These are phyloP conservation scores for Sclerurus mexicanus DNA, from an alignment of 2,113 vertebrate genomes.

Conservation along the genomic window DNA sequence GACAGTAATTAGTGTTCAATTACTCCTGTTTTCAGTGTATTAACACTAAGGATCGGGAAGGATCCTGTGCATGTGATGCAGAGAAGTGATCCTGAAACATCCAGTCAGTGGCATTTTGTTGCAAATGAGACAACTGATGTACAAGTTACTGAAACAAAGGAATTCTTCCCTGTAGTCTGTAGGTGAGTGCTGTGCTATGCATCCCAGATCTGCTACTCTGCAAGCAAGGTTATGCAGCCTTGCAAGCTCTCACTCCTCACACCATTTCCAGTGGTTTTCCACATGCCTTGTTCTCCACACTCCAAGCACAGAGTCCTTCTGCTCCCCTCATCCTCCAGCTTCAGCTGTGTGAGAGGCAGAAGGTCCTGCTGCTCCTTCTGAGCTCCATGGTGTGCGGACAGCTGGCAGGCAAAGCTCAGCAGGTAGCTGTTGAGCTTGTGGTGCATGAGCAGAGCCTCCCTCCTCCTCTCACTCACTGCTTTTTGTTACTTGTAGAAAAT, in stretches of 20 bases:
- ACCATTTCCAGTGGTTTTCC: neutral
- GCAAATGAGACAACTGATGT: neutral
- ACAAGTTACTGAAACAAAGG: neutral
- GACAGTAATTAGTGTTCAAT: neutral
- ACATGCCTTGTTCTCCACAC: neutral
- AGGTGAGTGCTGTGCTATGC: neutral
- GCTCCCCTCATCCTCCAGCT: neutral
- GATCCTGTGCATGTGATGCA: neutral
- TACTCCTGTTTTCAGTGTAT: neutral
- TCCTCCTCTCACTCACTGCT: neutral
- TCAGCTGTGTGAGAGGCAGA: neutral
- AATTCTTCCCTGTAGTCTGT: neutral
- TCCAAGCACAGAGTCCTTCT: neutral
- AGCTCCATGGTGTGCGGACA: neutral
- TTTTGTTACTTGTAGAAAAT: neutral
- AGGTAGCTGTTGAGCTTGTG: rapidly evolving
- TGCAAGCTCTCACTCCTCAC: neutral
- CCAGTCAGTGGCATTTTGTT: neutral
- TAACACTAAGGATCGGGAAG: neutral
- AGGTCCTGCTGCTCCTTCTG: neutral
- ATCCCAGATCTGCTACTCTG: neutral
- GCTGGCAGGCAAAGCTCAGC: neutral
- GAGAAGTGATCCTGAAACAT: neutral
- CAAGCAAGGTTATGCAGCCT: neutral
- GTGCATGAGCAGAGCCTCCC: neutral